A percentile compares a stretch with the other conserved stretches of the same genome.
phyloP scores from a whole-genome alignment of 2,113 vertebrate genomes.

The Taurulus bubalis region DNA sequence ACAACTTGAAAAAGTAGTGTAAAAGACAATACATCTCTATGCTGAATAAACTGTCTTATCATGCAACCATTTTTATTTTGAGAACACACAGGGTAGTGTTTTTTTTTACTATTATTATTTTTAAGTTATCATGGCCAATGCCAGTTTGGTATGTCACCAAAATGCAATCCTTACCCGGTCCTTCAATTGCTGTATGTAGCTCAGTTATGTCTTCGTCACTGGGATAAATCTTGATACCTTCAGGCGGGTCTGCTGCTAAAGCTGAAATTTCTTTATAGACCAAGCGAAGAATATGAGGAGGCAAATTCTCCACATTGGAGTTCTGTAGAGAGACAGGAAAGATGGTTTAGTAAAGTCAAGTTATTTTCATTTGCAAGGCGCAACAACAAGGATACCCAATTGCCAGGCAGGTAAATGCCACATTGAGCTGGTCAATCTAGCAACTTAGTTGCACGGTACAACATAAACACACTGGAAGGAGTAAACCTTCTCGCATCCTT shows the following conservation, averaged over 20 bases:
- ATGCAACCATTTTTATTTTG: background rate
- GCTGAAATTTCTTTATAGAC: slow-evolving; percentile 95
- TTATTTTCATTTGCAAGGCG: background rate
- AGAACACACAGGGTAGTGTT: background rate
- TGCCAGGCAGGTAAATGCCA: background rate
- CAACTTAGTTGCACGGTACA: too few species aligned
- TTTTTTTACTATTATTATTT: background rate
- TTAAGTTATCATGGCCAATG: background rate
- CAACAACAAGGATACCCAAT: background rate
- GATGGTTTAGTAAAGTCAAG: background rate
- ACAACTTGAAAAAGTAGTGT: background rate
- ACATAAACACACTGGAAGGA: background rate
- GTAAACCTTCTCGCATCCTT: background rate
- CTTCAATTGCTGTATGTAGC: slow-evolving; percentile 93
- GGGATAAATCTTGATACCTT: slow-evolving; percentile 94
- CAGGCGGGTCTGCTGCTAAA: slow-evolving; percentile 90
- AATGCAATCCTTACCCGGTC: slow-evolving; percentile 85
- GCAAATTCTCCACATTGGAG: slow-evolving; percentile 95
- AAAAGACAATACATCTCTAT: background rate
- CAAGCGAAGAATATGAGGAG: slow-evolving; percentile 92
- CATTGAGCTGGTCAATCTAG: too few species aligned
- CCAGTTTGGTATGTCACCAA: background rate
- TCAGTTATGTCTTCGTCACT: slow-evolving; percentile 95
- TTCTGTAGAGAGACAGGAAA: slow-evolving; percentile 79
- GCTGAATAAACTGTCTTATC: background rate